These are phyloP conservation scores for Venustoraphidia nigricollis DNA, from an alignment of 2,888 invertebrate species.

Conservation along the genomic window DNA sequence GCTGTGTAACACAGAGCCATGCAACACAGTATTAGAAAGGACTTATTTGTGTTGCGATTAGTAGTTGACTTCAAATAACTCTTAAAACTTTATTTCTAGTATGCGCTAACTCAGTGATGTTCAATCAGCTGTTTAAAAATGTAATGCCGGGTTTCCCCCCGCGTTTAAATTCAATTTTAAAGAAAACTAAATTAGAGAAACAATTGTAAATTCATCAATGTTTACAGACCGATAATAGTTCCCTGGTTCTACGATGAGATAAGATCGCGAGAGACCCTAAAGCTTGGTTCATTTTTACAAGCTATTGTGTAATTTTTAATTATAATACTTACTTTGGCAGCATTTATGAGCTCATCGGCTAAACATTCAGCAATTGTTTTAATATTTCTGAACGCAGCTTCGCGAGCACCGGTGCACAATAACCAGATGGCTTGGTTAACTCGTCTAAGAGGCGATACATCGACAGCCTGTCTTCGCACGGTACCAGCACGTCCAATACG, in stretches of 20 bases:
- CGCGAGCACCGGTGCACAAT: slow-evolving; percentile 95
- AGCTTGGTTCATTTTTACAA: too few relatives aligned
- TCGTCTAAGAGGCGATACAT: slow-evolving; percentile 93
- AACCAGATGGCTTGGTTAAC: slow-evolving; percentile 99
- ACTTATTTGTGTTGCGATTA: slow-evolving; percentile 10
- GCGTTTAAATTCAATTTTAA: too few relatives aligned
- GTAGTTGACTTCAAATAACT: too few relatives aligned
- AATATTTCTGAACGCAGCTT: slow-evolving; percentile 99
- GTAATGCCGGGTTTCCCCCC: too few relatives aligned
- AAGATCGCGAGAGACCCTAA: too few relatives aligned
- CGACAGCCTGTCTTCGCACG: slow-evolving; percentile 98
- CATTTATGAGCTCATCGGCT: slow-evolving; percentile 99
- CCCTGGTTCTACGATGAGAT: too few relatives aligned
- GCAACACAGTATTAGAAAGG: slow-evolving; percentile 22
- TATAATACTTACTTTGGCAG: slow-evolving; percentile 63
- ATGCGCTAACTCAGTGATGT: too few relatives aligned
- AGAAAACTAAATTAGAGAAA: too few relatives aligned
- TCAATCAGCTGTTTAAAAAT: too few relatives aligned
- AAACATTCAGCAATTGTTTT: slow-evolving; percentile 99
- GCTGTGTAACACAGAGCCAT: slow-evolving; percentile 10
- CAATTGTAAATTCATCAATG: too few relatives aligned
- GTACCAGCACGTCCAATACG: slow-evolving; percentile 99
- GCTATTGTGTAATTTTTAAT: background rate
- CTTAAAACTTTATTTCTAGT: too few relatives aligned
- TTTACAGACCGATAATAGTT: too few relatives aligned